These are phyloP conservation scores for Myripristis jacobus DNA, from an alignment of 2,797 vertebrate genomes.

Conservation along the genomic window DNA sequence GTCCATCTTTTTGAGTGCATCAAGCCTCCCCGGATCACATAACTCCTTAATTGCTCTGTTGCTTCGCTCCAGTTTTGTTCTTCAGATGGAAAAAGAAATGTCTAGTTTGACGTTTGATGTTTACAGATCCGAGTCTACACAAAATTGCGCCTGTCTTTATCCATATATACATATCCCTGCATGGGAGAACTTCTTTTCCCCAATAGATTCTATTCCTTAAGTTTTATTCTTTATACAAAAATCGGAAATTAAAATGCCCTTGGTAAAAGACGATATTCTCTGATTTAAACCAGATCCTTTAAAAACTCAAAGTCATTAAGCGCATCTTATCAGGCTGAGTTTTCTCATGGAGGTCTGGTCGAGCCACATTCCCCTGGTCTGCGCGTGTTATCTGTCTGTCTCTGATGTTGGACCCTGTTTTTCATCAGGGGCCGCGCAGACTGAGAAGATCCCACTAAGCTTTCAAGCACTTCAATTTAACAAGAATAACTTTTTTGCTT, in stretches of 20 bases:
- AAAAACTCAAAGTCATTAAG: conserved; percentile 12
- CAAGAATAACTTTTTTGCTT: too few species aligned
- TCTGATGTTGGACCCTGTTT: conserved; percentile 22
- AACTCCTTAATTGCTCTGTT: not conserved
- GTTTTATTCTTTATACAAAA: not conserved
- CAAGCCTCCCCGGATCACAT: not conserved
- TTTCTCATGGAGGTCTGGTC: not conserved
- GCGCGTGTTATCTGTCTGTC: conserved; percentile 62
- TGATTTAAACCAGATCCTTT: too few species aligned
- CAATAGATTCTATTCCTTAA: too few species aligned
- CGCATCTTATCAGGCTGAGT: conserved; percentile 7
- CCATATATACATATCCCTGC: too few species aligned
- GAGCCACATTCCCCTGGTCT: conserved; percentile 19
- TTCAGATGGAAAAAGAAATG: conserved; percentile 5
- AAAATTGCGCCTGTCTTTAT: too few species aligned
- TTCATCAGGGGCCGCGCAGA: conserved; percentile 30
- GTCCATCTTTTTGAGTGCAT: conserved; percentile 47
- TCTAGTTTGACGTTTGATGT: not conserved
- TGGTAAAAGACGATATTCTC: not conserved
- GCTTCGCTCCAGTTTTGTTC: not conserved
- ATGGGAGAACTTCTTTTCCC: too few species aligned
- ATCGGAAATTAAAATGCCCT: not conserved
- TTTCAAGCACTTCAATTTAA: not conserved
- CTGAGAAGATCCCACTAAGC: not conserved
- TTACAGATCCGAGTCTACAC: not conserved